Base-by-base conservation (phyloP, 2,888 invertebrate genomes). In the Deroplatys truncata region DNA sequence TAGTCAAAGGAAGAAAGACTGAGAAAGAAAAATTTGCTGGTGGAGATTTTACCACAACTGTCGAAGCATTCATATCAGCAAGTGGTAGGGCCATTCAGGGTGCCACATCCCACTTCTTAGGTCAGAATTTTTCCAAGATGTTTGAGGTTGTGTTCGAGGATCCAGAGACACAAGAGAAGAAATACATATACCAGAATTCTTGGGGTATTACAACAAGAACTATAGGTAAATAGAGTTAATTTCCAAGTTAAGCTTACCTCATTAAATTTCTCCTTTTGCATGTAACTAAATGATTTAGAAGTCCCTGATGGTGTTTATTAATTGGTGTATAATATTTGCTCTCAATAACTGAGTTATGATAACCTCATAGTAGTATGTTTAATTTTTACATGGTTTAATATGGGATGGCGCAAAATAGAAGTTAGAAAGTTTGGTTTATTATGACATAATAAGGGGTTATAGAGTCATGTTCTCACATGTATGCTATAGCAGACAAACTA, bases 11-110 rank as follows among this genome's bases (percentile, higher is more conserved):
- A 0, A 96, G 97, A 28, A 99, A 99, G 95, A 99, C 99, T 0
- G 98, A 99, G 94, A 99, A 99, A 93, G 99, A 99, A 94, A 99
- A 99, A 93, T 99, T 99, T 93, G 99, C 99, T 2, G 99, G 99
- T 31, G 98, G 98, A 7, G 98, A 98, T 93, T 99, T 98, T 93
- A 99, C 99, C 10, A 98, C 98, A 13, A 99, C 99, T 0, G 98
- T 99, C 9, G 99, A 99, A 94, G 99, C 98, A 0, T 99, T 97
- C 93, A 96, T 99, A 83, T 96, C 98, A 0, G 98, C 98, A 7
- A 98, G 98, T 92, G 99, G 99, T 0, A 95, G 99, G 84, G 99
- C 97, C 0, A 98, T 99, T 92, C 91, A 97, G 95, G 99, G 99
- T 7, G 99, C 97, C 0, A 99, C 99, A 0, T 99, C 99, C 89